These are phyloP conservation scores for Litocranius walleri DNA, from an alignment of 2,113 vertebrate genomes.

Conservation along the genomic window DNA sequence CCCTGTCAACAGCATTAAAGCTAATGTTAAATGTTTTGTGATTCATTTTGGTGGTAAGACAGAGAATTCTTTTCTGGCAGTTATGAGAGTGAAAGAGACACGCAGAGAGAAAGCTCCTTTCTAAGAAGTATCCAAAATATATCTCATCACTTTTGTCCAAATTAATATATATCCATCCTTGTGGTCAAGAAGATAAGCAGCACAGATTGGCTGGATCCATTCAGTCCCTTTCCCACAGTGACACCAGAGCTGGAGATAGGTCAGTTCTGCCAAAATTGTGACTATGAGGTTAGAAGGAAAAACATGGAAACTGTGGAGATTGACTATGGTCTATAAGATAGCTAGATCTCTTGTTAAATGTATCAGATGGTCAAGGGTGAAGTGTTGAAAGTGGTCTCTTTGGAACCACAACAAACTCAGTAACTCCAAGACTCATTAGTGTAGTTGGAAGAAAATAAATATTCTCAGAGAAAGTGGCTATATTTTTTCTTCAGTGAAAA, in stretches of 20 bases:
- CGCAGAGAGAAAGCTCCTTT: not conserved
- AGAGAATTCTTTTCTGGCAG: not conserved
- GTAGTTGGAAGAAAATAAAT: not conserved
- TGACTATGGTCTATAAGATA: not conserved
- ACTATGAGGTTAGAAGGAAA: not conserved
- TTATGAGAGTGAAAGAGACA: not conserved
- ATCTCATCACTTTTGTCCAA: not conserved
- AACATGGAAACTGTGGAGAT: not conserved
- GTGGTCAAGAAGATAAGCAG: not conserved
- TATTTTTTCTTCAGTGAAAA: not conserved
- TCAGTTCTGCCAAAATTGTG: not conserved
- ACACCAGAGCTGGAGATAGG: not conserved
- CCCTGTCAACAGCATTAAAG: not conserved
- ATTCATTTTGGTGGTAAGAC: not conserved
- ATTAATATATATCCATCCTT: constrained; percentile 5
- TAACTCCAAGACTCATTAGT: not conserved
- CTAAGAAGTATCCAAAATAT: not conserved
- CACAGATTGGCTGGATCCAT: not conserved
- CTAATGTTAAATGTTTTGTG: not conserved
- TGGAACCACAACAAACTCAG: not conserved
- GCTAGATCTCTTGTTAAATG: not conserved
- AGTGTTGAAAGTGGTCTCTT: not conserved
- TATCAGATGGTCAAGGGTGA: not conserved
- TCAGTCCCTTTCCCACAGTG: not conserved
- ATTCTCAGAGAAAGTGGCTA: not conserved